Evolutionary conservation across 2,888 invertebrate genomes (phyloP).

Genomic region (Lochmaea crataegi): DNA sequence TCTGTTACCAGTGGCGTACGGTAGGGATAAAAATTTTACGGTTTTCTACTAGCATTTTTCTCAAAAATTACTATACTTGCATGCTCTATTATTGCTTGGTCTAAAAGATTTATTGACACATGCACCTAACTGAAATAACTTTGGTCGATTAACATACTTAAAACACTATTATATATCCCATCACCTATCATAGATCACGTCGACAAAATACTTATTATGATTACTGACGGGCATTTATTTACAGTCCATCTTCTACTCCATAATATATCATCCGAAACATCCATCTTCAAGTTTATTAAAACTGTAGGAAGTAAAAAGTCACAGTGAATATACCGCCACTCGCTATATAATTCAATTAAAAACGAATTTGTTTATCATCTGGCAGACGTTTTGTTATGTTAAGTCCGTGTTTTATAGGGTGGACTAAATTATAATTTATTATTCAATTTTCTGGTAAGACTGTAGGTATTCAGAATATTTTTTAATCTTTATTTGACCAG

Average conservation of each 20-base stretch:
- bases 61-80: no score
- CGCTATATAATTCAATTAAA: constrained; percentile 22
- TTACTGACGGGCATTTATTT: constrained; percentile 14
- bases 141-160: no score
- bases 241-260: constrained; percentile 5
- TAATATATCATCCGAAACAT: constrained; percentile 17
- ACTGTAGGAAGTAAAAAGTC: not conserved
- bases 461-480: no score
- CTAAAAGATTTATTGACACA: no score
- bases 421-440: not conserved
- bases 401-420: not conserved
- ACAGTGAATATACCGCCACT: constrained; percentile 3
- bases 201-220: constrained; percentile 3
- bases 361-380: constrained; percentile 24
- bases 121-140: no score
- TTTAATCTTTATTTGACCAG: no score
- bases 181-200: not conserved
- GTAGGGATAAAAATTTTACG: no score
- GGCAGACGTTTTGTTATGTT: not conserved
- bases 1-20: no score
- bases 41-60: no score
- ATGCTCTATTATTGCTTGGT: no score
- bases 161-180: not conserved
- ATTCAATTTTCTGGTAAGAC: not conserved
- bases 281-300: constrained; percentile 1